phyloP scores from a whole-genome alignment of 2,888 invertebrate genomes.

The Limnephilus rhombicus region DNA sequence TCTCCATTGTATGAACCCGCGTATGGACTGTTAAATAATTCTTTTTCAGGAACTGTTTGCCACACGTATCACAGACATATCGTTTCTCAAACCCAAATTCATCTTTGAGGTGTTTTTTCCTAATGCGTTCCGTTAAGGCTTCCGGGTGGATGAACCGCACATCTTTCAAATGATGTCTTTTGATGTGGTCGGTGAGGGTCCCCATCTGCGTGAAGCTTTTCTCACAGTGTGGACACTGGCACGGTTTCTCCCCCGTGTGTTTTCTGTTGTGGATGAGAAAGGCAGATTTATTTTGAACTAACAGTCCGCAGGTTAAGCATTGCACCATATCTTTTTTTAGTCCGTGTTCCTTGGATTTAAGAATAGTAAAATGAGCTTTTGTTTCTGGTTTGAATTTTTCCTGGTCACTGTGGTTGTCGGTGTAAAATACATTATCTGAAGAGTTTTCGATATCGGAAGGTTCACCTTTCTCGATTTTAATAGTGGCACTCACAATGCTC shows the following conservation, averaged over 20 bases:
- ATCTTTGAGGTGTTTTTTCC: conserved; percentile 25
- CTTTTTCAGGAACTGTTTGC: conserved; percentile 72
- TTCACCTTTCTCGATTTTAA: conserved; percentile 50
- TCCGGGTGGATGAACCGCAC: conserved; percentile 45
- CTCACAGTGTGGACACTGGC: conserved; percentile 51
- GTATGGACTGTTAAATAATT: conserved; percentile 71
- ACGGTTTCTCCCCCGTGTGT: conserved; percentile 61
- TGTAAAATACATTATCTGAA: conserved; percentile 16
- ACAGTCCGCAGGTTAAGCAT: conserved; percentile 49
- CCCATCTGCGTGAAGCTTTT: conserved; percentile 57
- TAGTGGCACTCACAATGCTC: conserved; percentile 48
- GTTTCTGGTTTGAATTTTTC: conserved; percentile 16
- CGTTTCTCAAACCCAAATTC: conserved; percentile 32
- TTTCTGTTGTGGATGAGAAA: conserved; percentile 59
- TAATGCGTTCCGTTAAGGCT: conserved; percentile 45
- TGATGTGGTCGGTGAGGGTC: conserved; percentile 54
- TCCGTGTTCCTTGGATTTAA: conserved; percentile 30
- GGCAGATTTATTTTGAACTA: conserved; percentile 56
- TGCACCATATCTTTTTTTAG: conserved; percentile 50
- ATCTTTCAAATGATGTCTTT: conserved; percentile 47
- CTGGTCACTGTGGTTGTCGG: background rate
- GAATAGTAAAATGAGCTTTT: background rate
- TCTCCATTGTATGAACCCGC: conserved; percentile 74
- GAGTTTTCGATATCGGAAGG: conserved; percentile 41
- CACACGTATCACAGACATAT: conserved; percentile 72